Percentiles rank a stretch among this genome's conserved stretches.
These are phyloP conservation scores for Rhynchomys soricoides DNA, from an alignment of 2,113 vertebrate genomes.

Conservation along the genomic window DNA sequence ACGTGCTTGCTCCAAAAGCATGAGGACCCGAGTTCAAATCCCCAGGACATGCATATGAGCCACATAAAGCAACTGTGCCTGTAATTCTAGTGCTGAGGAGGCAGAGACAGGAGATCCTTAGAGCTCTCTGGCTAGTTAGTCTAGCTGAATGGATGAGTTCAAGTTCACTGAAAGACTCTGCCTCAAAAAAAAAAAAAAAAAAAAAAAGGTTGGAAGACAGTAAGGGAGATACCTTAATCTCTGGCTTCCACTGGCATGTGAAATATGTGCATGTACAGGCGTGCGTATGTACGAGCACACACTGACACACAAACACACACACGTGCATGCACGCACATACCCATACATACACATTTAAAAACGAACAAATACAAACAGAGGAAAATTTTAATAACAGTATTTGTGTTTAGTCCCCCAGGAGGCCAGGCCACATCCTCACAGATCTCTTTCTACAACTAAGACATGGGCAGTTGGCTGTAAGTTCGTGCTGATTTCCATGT, in stretches of 20 bases:
- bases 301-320: no score
- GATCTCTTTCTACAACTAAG: background rate
- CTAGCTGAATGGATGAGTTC: no score
- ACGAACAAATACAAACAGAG: background rate
- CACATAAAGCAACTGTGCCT: background rate
- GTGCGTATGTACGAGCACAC: no score
- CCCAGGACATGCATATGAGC: background rate
- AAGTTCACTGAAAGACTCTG: background rate
- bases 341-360: background rate
- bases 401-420: background rate
- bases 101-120: background rate
- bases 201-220: no score
- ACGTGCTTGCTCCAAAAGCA: background rate
- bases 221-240: background rate
- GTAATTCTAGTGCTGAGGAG: background rate
- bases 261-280: background rate
- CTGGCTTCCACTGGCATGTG: background rate
- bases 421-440: background rate
- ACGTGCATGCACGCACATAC: background rate
- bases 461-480: accelerated
- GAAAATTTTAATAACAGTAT: background rate
- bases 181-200: background rate
- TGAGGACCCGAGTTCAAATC: background rate
- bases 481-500: background rate
- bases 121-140: background rate